Base-by-base conservation (phyloP, 1,140 invertebrate genomes). In the Macrostomum lignano region DNA sequence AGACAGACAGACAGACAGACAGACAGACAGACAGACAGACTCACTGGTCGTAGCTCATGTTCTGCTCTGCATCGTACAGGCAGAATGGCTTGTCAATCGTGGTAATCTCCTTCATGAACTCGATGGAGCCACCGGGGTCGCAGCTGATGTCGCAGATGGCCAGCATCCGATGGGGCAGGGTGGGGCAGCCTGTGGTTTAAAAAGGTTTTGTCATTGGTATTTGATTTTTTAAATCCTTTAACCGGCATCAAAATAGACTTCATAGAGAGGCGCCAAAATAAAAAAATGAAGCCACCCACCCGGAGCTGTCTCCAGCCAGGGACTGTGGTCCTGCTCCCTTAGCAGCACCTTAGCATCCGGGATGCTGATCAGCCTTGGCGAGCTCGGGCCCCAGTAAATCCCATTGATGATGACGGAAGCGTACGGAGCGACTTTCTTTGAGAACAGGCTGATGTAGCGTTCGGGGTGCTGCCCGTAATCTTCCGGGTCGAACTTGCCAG, bases 41-140 rank as follows among this genome's bases (percentile, higher is more conserved):
- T 29, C 46, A 73, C 66, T 73, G 86, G 46, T 91, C 88, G 0
- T 71, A 81, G 40, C 88, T 77, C 50, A 84, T 86, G 48, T 96
- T 91, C 26, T 81, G 67, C 51, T 98, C 81, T 3, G 88, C 86
- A 57, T 98, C 86, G 49, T 98, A 98, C 1, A 98, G 64, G 52
- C 78, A 91, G 55, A 96, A 98, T 0, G 88, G 88, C 10, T 77
- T 88, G 47, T 98, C 88, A 32, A 98, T 98, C 0, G 86, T 96
- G 0, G 91, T 98, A 46, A 86, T 96, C 48, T 96, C 86, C 45
- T 86, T 84, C 86, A 98, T 94, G 47, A 98, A 96, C 60, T 98
- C 88, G 36, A 96, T 93, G 14, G 82, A 93, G 28, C 86, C 84
- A 10, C 86, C 86, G 1, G 88, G 88, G 62, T 98, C 91, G 2